A percentile compares a stretch with the other conserved stretches of the same genome.
These are phyloP conservation scores for Amphimallon solstitiale DNA, from an alignment of 2,888 invertebrate species.

Conservation along the genomic window DNA sequence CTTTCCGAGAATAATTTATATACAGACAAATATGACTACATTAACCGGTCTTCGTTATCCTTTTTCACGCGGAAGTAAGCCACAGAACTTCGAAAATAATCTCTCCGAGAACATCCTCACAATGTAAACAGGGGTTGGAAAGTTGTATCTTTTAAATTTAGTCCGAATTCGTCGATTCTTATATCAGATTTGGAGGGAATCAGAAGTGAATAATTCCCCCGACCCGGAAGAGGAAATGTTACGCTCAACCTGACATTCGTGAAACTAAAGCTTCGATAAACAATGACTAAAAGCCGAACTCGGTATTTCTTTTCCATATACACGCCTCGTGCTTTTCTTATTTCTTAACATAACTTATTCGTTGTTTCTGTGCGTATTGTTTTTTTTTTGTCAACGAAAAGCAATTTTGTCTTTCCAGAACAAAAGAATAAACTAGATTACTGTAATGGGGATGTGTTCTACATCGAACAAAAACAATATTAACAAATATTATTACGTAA, in stretches of 20 bases:
- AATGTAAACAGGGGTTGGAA: slow-evolving; percentile 31
- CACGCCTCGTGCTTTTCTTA: not conserved
- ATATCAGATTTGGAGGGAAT: slow-evolving; percentile 47
- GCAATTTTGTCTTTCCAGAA: too few relatives aligned
- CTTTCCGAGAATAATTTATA: not conserved
- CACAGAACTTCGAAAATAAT: slow-evolving; percentile 13
- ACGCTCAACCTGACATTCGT: slow-evolving; percentile 39
- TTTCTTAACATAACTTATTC: not conserved
- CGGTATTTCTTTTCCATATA: slow-evolving; percentile 5
- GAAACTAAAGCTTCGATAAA: slow-evolving; percentile 46
- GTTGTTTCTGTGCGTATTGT: too few relatives aligned
- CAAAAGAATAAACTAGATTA: too few relatives aligned
- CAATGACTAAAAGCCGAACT: slow-evolving; percentile 44
- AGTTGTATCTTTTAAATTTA: slow-evolving; percentile 31
- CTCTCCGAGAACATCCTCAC: slow-evolving; percentile 9
- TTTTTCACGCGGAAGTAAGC: slow-evolving; percentile 24
- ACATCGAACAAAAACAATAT: too few relatives aligned
- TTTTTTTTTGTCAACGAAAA: too few relatives aligned
- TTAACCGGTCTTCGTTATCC: slow-evolving; percentile 18
- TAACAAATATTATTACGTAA: too few relatives aligned
- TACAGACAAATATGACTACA: slow-evolving; percentile 17
- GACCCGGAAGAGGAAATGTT: slow-evolving; percentile 47
- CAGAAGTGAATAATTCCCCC: slow-evolving; percentile 47
- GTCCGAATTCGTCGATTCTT: slow-evolving; percentile 32
- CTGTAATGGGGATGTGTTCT: too few relatives aligned